A percentile compares a stretch with the other conserved stretches of the same genome.
These are phyloP conservation scores for Ovis aries DNA, from an alignment of 2,113 vertebrate genomes.

Conservation along the genomic window ARS-UI_Ramb_v3.0 NC_056054.1:33666501-33667000, in stretches of 20 bases:
- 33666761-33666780: background rate
- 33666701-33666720: background rate
- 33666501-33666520: background rate
- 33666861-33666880: background rate
- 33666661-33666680: fast-evolving
- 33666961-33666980: background rate
- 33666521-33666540: background rate
- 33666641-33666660: background rate
- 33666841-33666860: background rate
- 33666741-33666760: background rate
- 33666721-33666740: background rate
- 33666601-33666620: background rate
- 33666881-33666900: background rate
- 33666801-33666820: background rate
- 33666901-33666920: background rate
- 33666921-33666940: background rate
- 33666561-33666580: background rate
- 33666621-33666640: background rate
- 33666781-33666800: background rate
- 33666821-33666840: background rate
- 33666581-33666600: background rate
- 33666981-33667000: background rate
- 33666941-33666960: background rate
- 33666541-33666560: background rate
- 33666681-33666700: background rate